Conservation (phyloP, 1,140 invertebrate species). For the Lepidurus arcticus region DNA sequence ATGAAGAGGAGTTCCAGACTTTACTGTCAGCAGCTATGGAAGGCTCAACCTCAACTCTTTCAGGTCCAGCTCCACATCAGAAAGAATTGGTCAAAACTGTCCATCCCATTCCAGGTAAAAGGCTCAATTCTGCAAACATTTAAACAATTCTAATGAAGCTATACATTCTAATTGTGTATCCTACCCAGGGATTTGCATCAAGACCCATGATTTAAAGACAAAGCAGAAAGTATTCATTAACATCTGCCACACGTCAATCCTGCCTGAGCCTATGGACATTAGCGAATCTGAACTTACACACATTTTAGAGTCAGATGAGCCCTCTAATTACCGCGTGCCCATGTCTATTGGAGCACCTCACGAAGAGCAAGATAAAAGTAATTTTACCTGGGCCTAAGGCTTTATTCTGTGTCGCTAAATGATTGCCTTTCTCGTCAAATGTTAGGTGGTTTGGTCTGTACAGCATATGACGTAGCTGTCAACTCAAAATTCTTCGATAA, state of each 20-base stretch:
- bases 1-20: slow-evolving; percentile 33
- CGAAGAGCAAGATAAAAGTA: slow-evolving; percentile 68
- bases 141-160: slow-evolving; percentile 32
- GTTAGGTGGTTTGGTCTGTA: slow-evolving; percentile 56
- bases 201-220: slow-evolving; percentile 60
- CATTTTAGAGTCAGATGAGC: slow-evolving; percentile 59
- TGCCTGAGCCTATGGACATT: slow-evolving; percentile 73
- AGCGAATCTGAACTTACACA: slow-evolving; percentile 60
- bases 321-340: slow-evolving; percentile 67
- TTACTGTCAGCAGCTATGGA: slow-evolving; percentile 17
- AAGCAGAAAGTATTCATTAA: slow-evolving; percentile 73
- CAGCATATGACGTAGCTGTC: slow-evolving; percentile 70
- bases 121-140: background rate
- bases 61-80: background rate
- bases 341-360: slow-evolving; percentile 80
- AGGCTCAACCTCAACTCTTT: background rate
- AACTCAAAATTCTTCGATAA: slow-evolving; percentile 64
- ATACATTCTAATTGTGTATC: background rate
- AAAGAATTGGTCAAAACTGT: slow-evolving; percentile 24
- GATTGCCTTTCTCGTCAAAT: slow-evolving; percentile 36
- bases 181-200: slow-evolving; percentile 71
- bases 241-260: slow-evolving; percentile 65
- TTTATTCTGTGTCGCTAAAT: background rate
- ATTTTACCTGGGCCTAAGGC: slow-evolving; percentile 33
- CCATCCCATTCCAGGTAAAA: slow-evolving; percentile 28